Conservation (phyloP, 2,797 vertebrate genomes). For the Sebastes matsubarae region DNA sequence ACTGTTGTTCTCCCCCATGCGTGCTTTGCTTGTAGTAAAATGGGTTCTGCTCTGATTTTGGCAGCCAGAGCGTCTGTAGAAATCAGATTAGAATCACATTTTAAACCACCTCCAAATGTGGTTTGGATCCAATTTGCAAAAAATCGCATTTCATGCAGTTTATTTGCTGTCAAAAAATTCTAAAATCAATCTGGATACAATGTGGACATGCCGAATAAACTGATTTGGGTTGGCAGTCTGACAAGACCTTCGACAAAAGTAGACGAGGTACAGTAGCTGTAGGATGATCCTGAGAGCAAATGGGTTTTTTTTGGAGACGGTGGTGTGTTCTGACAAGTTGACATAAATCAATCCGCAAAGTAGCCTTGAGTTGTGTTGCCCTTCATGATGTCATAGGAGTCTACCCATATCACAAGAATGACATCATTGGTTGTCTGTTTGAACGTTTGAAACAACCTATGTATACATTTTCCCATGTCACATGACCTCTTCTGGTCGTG, state of each 20-base stretch:
- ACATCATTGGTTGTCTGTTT: neutral
- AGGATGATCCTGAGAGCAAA: neutral
- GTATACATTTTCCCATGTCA: neutral
- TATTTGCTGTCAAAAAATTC: rapidly evolving
- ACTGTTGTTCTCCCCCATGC: too few relatives aligned
- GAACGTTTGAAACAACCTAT: neutral
- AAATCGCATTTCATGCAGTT: neutral
- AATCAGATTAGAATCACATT: too few relatives aligned
- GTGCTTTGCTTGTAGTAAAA: too few relatives aligned
- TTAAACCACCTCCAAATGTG: too few relatives aligned
- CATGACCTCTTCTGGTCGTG: neutral
- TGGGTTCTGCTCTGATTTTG: too few relatives aligned
- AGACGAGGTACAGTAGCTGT: neutral
- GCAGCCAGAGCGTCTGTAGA: too few relatives aligned
- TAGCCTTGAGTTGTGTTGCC: neutral
- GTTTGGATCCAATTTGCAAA: neutral
- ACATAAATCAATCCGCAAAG: neutral
- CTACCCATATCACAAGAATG: neutral
- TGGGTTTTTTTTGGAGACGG: neutral
- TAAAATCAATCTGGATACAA: neutral
- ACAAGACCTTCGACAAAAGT: neutral
- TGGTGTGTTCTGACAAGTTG: neutral
- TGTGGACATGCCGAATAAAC: neutral
- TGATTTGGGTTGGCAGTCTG: neutral
- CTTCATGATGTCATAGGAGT: neutral